Evolutionary conservation across 2,113 vertebrate genomes (phyloP).

Genomic region (Ceuthmochares aereus): DNA sequence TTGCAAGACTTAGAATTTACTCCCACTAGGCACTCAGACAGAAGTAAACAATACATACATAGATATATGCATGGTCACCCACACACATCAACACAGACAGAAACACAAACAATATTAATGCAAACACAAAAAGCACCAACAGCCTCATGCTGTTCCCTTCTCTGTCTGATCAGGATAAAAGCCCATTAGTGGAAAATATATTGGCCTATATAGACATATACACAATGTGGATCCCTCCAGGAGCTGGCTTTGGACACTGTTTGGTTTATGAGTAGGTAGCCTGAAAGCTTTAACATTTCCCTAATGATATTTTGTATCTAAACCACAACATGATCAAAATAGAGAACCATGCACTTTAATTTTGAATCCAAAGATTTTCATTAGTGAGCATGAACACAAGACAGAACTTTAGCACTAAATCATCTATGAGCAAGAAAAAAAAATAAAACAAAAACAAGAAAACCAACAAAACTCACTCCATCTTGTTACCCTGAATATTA

Average conservation of each 20-base stretch:
- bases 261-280: background rate
- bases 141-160: background rate
- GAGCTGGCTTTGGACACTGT: background rate
- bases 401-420: background rate
- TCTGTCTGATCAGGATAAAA: background rate
- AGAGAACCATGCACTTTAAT: background rate
- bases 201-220: background rate
- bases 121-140: background rate
- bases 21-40: background rate
- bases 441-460: background rate
- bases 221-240: background rate
- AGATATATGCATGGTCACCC: background rate
- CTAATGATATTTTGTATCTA: background rate
- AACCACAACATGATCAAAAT: background rate
- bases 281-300: background rate
- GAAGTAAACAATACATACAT: background rate
- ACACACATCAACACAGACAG: background rate
- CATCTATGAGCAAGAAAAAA: background rate
- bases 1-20: background rate
- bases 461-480: too few species aligned
- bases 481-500: background rate
- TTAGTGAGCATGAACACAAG: background rate
- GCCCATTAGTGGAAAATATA: background rate
- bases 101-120: background rate
- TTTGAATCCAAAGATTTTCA: background rate